Evolutionary conservation across 2,888 invertebrate species (phyloP), one percentile per base, ranked within the genome.

Genomic region (Dysmachus trigonus): DNA sequence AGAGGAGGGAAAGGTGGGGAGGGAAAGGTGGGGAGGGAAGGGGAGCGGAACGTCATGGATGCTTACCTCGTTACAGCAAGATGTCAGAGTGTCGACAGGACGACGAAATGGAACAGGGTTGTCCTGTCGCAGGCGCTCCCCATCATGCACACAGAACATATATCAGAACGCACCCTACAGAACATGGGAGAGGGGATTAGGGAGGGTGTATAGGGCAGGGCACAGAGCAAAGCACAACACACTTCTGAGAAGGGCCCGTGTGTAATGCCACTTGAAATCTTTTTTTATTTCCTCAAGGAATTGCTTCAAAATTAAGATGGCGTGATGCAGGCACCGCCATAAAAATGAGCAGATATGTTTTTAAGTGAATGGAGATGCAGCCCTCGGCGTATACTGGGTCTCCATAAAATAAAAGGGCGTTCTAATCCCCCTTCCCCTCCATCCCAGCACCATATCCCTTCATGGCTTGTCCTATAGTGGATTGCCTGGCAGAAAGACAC

Each of bases 271-370:
- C 81, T 81, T 47, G 47, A 47, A 51, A n/a, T 62, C 18, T 27
- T 22, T 62, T 79, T 81, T 81, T 41, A 79, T 79, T 79, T 76
- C 38, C 81, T 62, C 53, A 13, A 81, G 53, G 62, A 81, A 81
- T 81, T 53, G 51, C 62, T 53, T 81, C 33, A 33, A 31, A 62
- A 81, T 81, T 81, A 81, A 81, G 62, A 81, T 81, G 53, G 18
- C 53, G 81, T 62, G 22, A 81, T 81, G 53, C 53, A 81, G 81
- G 47, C 31, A 51, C 27, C 77, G 47, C 47, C 77, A 77, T 77
- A 77, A 77, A 77, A 81, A 81, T 62, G 53, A 81, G 53, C 81
- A 81, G 81, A 81, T 53, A 81, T 33, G 31, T 81, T 81, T 81
- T 27, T 31, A 41, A 53, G 81, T 81, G 81, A 33, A 53, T 53